These are phyloP conservation scores for Pelodytes ibericus DNA, from an alignment of 2,797 vertebrate species.

Conservation along the genomic window DNA sequence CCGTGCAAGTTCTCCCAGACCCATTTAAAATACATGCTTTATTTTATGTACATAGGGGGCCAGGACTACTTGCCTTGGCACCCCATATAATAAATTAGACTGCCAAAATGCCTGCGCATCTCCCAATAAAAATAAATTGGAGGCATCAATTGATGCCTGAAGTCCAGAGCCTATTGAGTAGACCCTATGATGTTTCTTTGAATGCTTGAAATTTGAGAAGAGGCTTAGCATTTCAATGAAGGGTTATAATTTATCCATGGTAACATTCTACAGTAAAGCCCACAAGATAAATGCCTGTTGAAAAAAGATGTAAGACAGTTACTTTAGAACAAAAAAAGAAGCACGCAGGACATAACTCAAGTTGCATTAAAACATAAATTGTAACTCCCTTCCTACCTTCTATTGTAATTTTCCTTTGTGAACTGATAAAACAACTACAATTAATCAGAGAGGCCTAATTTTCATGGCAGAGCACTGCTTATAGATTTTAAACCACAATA, in stretches of 20 bases:
- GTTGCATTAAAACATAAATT: slow-evolving; percentile 30
- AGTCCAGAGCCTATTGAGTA: no score
- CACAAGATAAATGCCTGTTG: slow-evolving; percentile 17
- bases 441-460: slow-evolving; percentile 24
- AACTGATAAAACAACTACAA: slow-evolving; percentile 4
- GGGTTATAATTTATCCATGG: background rate
- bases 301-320: slow-evolving; percentile 16
- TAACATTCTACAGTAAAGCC: slow-evolving; percentile 17
- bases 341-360: background rate
- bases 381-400: slow-evolving; percentile 11
- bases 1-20: no score
- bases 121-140: no score
- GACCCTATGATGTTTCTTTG: no score
- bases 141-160: no score
- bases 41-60: no score
- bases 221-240: slow-evolving; percentile 9
- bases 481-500: slow-evolving; percentile 39
- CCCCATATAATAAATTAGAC: no score
- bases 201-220: no score
- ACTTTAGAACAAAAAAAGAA: slow-evolving; percentile 4
- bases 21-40: no score
- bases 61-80: no score
- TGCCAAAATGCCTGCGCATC: no score
- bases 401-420: slow-evolving; percentile 40
- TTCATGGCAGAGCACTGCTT: slow-evolving; percentile 15